Conservation (phyloP, 2,888 invertebrate genomes). For the Pseudococcus longispinus region DNA sequence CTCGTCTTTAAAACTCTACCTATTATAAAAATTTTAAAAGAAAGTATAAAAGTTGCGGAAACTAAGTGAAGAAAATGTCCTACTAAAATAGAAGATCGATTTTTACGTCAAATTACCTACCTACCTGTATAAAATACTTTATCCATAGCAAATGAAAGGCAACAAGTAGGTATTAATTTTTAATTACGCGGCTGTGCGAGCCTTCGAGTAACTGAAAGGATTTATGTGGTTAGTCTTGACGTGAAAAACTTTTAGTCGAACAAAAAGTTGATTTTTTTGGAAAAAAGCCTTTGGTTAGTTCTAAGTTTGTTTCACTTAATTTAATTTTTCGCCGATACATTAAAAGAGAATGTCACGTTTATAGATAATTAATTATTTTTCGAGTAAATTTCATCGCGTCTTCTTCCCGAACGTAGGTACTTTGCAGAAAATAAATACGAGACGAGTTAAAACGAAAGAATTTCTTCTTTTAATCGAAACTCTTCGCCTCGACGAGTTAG, state of each 20-base stretch:
- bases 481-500: neutral
- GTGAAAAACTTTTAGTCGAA: neutral
- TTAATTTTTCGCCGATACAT: neutral
- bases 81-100: neutral
- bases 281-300: neutral
- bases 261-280: neutral
- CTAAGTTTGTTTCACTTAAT: neutral
- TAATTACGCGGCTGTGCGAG: neutral
- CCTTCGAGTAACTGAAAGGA: neutral
- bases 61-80: neutral
- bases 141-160: neutral
- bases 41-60: too few species aligned
- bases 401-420: neutral
- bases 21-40: too few species aligned
- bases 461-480: neutral
- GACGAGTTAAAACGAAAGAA: neutral
- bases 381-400: neutral
- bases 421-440: neutral
- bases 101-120: neutral
- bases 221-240: neutral
- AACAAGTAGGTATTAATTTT: conserved; percentile 5
- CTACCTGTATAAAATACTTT: neutral
- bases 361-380: neutral
- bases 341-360: neutral
- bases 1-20: too few species aligned